Evolutionary conservation across 2,797 vertebrate species (phyloP), one percentile per base, ranked within the genome.

Genomic region (Lindbergichthys nudifrons): DNA sequence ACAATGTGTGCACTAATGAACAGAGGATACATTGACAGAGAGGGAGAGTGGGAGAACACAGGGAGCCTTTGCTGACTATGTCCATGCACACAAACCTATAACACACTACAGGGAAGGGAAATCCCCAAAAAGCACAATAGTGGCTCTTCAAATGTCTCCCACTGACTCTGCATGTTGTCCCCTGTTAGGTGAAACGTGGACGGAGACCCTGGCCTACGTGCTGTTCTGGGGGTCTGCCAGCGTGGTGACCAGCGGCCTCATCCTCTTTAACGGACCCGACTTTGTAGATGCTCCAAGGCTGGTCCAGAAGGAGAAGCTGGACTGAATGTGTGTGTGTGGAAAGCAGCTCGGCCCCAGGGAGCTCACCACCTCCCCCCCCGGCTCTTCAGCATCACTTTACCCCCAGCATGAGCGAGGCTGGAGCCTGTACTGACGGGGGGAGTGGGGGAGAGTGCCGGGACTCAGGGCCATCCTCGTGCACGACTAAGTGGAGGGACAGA

Each of bases 301-400:
- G 79, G 96, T 98, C 57, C 98, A 98, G 92, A 99, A 99, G 72
- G 98, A 99, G 93, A 99, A 99, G 95, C 95, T 97, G 96, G 97
- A 99, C 96, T 99, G 98, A 99, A 97, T 96, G 93, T 98, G 96
- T 96, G 95, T 91, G 94, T 99, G 98, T 98, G 97, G 96, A 96
- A 97, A 97, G 96, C 96, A 95, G 96, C 96, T 97, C 42, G 91
- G 96, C 92, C 92, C 92, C 46, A 90, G 95, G 60, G 95, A 96
- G 85, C 95, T 95, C 87, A 75, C 92, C 43, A 13, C 87, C 77
- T 82, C 86, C 41, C 81, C 91, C 76, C 83, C 90, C 26, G 72
- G 80, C 41, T 88, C 82, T 42, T 86, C 90, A 58, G 87, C 91
- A 32, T 88, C 91, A 32, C 84, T 82, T 56, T 70, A 68, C 77